phyloP scores from a whole-genome alignment of 2,113 vertebrate species.

The Zingel zingel region DNA sequence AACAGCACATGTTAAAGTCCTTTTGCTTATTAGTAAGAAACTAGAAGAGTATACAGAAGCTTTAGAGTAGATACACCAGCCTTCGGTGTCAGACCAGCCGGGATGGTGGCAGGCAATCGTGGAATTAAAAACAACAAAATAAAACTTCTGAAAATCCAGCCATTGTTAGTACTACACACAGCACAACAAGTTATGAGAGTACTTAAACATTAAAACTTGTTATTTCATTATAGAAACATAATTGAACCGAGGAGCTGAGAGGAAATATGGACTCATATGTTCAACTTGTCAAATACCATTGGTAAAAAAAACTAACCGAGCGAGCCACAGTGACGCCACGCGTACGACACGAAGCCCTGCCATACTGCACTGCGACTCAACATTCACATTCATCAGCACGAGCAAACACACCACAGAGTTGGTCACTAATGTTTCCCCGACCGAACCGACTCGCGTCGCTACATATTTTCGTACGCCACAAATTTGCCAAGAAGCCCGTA shows the following conservation, averaged over 20 bases:
- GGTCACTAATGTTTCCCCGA: constrained; percentile 14
- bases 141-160: constrained; percentile 9
- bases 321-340: constrained; percentile 50
- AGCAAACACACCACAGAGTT: constrained; percentile 41
- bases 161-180: constrained; percentile 66
- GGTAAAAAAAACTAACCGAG: background rate
- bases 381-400: constrained; percentile 63
- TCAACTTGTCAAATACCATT: constrained; percentile 16
- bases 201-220: constrained; percentile 56
- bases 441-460: constrained; percentile 19
- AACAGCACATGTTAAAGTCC: background rate
- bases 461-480: constrained; percentile 52
- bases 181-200: constrained; percentile 52
- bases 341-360: constrained; percentile 54
- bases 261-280: constrained; percentile 5
- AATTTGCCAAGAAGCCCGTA: constrained; percentile 49
- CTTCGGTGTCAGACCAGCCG: constrained; percentile 34
- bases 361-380: constrained; percentile 57
- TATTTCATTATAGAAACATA: constrained; percentile 40
- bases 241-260: constrained; percentile 24
- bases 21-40: constrained; percentile 25
- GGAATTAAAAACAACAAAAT: constrained; percentile 26
- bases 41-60: constrained; percentile 5
- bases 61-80: constrained; percentile 39
- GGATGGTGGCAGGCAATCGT: constrained; percentile 1